Evolutionary conservation across 2,888 invertebrate genomes (phyloP), one percentile per base, ranked within the genome.

Genomic region (Ethmia dodecea): DNA sequence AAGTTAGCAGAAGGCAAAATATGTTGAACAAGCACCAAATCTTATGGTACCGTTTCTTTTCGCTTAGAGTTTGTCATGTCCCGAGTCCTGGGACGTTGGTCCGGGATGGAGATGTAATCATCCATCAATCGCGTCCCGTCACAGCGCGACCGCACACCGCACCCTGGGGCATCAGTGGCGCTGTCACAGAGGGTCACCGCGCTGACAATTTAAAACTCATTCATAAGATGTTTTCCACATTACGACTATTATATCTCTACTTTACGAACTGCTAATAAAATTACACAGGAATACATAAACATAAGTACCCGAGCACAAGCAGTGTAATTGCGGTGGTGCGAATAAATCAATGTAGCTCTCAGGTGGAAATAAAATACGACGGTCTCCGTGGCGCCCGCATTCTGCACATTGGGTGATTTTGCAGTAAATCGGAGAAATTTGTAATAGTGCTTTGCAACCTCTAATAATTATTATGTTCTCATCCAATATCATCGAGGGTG

Each of bases 71-170:
- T n/a, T n/a, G n/a, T n/a, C n/a, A n/a, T n/a, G n/a, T n/a, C n/a
- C n/a, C n/a, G n/a, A n/a, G n/a, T n/a, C n/a, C n/a, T n/a, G 41
- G 41, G 39, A 42, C 43, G 37, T 9, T 13, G 42, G 33, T 35
- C 45, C 49, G 52, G 69, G 58, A 77, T 75, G 63, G 67, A 80
- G 80, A 70, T 67, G 64, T 77, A 76, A 72, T 75, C 76, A 79
- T 84, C 78, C 71, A 83, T 81, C 78, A 77, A 74, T 70, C 73
- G 53, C 47, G 38, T 56, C 61, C 69, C 75, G 70, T 73, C 78
- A 70, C 61, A 34, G 46, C 40, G 45, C 61, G 80, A 75, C 77
- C 79, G 74, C 78, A 78, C 80, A 77, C 72, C 58, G 75, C 55
- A 65, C 20, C 6, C 22, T 29, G 29, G 13, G 29, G 37, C 29